A percentile compares a stretch with the other conserved stretches of the same genome.
Conservation (phyloP, 2,797 vertebrate species). For the Tapirus indicus region DNA sequence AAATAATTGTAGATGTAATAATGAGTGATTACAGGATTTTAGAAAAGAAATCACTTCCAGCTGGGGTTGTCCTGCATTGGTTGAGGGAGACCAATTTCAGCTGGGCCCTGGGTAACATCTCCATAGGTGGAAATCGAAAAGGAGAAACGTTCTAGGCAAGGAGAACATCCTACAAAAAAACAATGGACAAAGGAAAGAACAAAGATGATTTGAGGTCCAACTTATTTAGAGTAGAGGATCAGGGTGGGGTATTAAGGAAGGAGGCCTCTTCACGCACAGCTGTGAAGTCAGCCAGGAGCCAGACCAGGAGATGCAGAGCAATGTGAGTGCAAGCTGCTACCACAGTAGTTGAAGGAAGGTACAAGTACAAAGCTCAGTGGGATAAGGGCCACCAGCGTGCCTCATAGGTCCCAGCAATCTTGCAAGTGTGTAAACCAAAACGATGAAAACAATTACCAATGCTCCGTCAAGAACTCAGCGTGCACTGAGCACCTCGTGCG, state of each 20-base stretch:
- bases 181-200: not conserved
- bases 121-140: not conserved
- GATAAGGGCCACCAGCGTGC: not conserved
- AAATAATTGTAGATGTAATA: slow-evolving; percentile 16
- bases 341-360: not conserved
- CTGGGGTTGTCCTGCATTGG: not conserved
- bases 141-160: not conserved
- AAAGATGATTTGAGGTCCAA: not conserved
- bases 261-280: not conserved
- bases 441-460: slow-evolving; percentile 5
- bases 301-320: not conserved
- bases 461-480: not conserved
- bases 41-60: slow-evolving; percentile 36
- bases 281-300: not conserved
- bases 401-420: not conserved
- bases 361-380: not conserved
- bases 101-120: not conserved
- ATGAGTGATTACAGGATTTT: not conserved
- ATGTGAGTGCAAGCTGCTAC: not conserved
- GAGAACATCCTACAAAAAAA: slow-evolving; percentile 16
- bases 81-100: not conserved
- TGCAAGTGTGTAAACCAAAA: not conserved
- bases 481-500: not conserved
- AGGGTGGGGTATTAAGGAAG: not conserved
- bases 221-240: not conserved